Percentiles rank a stretch among this genome's conserved stretches.
Conservation (phyloP, 2,797 vertebrate genomes). For the Danio jaintianensis region DNA sequence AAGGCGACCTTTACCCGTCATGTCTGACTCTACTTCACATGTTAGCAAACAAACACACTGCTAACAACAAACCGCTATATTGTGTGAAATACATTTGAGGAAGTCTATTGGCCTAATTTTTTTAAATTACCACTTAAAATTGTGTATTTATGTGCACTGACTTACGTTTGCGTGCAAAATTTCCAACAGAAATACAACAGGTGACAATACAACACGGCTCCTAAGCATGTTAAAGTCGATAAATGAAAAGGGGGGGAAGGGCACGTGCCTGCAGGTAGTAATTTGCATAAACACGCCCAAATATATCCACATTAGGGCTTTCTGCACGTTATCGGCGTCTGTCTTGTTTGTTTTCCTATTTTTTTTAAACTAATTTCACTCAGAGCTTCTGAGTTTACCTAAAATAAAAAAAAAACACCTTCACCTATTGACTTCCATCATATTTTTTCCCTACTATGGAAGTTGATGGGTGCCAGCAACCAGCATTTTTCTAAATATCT, state of each 20-base stretch:
- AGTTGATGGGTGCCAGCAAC: too few relatives aligned
- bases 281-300: background rate
- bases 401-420: too few relatives aligned
- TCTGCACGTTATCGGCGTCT: background rate
- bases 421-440: too few relatives aligned
- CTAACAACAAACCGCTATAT: background rate
- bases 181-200: background rate
- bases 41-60: slow-evolving; percentile 12
- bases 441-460: too few relatives aligned
- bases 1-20: background rate
- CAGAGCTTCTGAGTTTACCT: too few relatives aligned
- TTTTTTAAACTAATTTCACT: too few relatives aligned
- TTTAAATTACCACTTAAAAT: background rate
- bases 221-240: background rate
- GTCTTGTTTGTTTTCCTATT: background rate
- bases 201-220: background rate
- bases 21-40: background rate
- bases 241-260: background rate
- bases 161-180: background rate
- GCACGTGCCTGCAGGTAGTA: background rate
- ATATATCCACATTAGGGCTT: slow-evolving; percentile 1
- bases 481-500: too few relatives aligned
- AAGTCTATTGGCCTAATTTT: background rate
- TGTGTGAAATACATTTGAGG: background rate
- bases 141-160: background rate